Evolutionary conservation across 1,140 invertebrate species (phyloP).

Genomic region (Calycopis cecrops): DNA sequence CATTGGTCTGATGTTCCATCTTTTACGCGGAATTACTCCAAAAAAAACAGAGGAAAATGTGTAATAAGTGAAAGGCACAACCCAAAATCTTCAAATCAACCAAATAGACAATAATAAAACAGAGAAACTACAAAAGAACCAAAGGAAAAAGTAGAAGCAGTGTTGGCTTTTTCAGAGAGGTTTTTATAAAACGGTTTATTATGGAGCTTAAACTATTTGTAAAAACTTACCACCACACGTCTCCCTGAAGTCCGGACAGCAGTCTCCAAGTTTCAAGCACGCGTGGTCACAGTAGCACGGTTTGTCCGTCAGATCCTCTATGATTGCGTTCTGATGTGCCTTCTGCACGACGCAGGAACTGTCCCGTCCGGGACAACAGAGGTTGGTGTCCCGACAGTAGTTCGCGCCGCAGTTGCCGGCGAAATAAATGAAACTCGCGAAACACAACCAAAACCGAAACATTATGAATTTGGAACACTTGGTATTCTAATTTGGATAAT

Average conservation of each 20-base stretch:
- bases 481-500: constrained; percentile 1
- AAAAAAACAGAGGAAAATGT: no score
- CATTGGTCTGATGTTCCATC: no score
- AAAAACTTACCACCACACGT: constrained; percentile 84
- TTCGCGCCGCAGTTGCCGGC: constrained; percentile 57
- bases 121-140: no score
- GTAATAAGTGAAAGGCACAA: no score
- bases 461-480: constrained; percentile 41
- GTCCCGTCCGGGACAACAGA: constrained; percentile 87
- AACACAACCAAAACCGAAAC: constrained; percentile 54
- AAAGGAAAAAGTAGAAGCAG: no score
- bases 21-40: no score
- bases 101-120: no score
- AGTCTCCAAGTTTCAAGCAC: constrained; percentile 89
- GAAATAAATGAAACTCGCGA: constrained; percentile 48
- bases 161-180: no score
- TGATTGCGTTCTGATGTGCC: constrained; percentile 86
- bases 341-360: constrained; percentile 92
- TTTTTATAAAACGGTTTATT: no score
- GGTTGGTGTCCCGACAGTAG: constrained; percentile 83
- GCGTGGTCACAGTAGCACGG: constrained; percentile 93
- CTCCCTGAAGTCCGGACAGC: constrained; percentile 89
- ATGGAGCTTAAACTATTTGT: no score
- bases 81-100: no score
- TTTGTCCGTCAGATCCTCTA: constrained; percentile 87